phyloP scores from a whole-genome alignment of 2,113 vertebrate genomes.

The Nestor notabilis region DNA sequence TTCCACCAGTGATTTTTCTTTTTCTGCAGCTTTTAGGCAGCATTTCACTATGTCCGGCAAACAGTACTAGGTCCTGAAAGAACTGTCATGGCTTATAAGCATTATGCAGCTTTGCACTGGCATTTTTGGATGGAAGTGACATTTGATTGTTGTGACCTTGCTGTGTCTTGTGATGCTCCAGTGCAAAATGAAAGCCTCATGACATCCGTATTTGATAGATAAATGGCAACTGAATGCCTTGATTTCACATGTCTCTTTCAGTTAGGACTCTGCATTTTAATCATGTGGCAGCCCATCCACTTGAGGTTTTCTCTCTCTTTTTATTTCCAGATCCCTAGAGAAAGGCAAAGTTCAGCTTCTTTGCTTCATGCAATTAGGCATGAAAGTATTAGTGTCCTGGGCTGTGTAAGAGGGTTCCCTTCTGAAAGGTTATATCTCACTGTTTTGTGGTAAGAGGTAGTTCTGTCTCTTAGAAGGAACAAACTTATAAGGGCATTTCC shows the following conservation, averaged over 20 bases:
- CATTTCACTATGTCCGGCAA: not conserved
- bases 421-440: not conserved
- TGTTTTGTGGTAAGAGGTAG: not conserved
- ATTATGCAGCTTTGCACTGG: not conserved
- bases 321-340: not conserved
- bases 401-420: not conserved
- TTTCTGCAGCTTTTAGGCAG: not conserved
- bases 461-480: not conserved
- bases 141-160: slow-evolving; percentile 50
- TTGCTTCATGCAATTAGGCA: not conserved
- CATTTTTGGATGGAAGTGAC: slow-evolving; percentile 29
- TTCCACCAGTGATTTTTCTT: not conserved
- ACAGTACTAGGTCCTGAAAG: not conserved
- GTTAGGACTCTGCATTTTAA: not conserved
- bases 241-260: not conserved
- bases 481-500: not conserved
- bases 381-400: not conserved
- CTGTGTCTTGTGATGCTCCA: slow-evolving; percentile 18
- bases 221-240: slow-evolving; percentile 3
- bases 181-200: not conserved
- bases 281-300: not conserved
- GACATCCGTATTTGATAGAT: not conserved
- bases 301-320: not conserved
- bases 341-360: not conserved
- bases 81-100: slow-evolving; percentile 3